phyloP scores from a whole-genome alignment of 2,797 vertebrate species.

The Threskiornis aethiopicus region DNA sequence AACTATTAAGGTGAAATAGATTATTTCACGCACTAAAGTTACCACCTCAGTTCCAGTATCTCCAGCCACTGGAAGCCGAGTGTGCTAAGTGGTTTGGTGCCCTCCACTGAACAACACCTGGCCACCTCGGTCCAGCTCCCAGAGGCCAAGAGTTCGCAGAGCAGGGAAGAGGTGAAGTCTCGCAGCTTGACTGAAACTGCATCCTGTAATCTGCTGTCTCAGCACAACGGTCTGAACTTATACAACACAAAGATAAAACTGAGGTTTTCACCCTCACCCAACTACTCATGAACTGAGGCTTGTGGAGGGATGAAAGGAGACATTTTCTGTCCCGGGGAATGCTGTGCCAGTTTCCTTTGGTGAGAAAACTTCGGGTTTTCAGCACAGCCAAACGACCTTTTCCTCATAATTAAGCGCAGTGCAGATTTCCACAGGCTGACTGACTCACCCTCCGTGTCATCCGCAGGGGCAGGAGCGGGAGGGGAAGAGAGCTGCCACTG shows the following conservation, averaged over 20 bases:
- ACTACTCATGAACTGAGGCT: background rate
- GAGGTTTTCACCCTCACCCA: background rate
- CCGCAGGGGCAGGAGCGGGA: background rate
- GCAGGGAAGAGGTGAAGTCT: background rate
- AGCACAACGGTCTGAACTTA: background rate
- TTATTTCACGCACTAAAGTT: background rate
- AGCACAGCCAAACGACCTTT: background rate
- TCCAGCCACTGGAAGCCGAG: background rate
- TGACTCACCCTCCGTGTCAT: background rate
- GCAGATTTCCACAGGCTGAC: background rate
- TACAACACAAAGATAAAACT: background rate
- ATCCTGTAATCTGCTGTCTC: background rate
- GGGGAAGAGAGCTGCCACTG: background rate
- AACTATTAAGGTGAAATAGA: background rate
- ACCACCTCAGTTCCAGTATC: background rate
- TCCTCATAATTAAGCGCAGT: background rate
- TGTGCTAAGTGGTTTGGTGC: background rate
- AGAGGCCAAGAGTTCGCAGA: background rate
- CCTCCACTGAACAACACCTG: background rate
- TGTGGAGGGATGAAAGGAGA: background rate
- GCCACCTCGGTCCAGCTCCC: background rate
- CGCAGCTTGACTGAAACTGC: background rate
- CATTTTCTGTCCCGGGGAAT: accelerated
- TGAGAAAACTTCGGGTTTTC: background rate
- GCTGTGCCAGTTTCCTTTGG: background rate